Evolutionary conservation across 1,140 invertebrate genomes (phyloP).

Genomic region (Galleria mellonella): DNA sequence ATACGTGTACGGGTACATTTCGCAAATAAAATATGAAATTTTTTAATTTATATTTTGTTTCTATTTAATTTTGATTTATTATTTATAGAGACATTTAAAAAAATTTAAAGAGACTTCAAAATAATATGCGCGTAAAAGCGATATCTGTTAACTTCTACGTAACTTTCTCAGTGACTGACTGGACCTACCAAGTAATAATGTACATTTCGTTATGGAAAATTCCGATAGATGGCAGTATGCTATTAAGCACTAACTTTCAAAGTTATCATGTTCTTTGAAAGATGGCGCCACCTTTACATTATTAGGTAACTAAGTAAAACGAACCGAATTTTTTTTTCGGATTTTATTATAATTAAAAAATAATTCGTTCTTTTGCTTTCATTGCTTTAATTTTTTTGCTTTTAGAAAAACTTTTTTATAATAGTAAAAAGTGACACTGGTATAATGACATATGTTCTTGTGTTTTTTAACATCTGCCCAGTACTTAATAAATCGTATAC

Average conservation of each 20-base stretch:
- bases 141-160: constrained; percentile 44
- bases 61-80: too few species aligned
- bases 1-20: too few species aligned
- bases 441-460: neutral
- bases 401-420: neutral
- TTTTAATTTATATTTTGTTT: too few species aligned
- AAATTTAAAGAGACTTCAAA: too few species aligned
- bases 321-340: too few species aligned
- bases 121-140: constrained; percentile 29
- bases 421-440: neutral
- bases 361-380: neutral
- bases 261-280: constrained; percentile 22
- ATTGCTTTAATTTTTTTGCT: neutral
- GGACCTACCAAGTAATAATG: constrained; percentile 18
- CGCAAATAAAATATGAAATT: too few species aligned
- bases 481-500: too few species aligned
- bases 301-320: constrained; percentile 10
- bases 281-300: constrained; percentile 42
- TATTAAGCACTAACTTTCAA: constrained; percentile 13
- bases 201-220: constrained; percentile 33
- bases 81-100: too few species aligned
- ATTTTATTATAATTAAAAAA: too few species aligned
- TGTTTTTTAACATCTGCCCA: too few species aligned
- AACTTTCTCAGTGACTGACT: constrained; percentile 20
- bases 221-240: constrained; percentile 44